A percentile compares a stretch with the other conserved stretches of the same genome.
These are phyloP conservation scores for Lymantria dispar DNA, from an alignment of 2,888 invertebrate species.

Conservation along the genomic window DNA sequence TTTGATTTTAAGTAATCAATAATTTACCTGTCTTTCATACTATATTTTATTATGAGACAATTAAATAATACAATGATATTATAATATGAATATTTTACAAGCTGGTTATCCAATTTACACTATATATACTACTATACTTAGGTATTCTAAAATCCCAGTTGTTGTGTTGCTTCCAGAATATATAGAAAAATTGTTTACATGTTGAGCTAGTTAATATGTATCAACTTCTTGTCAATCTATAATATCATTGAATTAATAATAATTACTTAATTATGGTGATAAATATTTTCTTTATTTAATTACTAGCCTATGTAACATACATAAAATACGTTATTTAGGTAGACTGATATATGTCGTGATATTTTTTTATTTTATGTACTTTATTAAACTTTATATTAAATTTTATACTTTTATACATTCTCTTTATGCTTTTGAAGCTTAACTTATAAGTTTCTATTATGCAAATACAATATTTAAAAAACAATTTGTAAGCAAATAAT, in stretches of 20 bases:
- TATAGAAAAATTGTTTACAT: too few species aligned
- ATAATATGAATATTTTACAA: too few species aligned
- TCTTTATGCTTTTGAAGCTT: slow-evolving; percentile 33
- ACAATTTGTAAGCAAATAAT: slow-evolving; percentile 9
- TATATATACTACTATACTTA: too few species aligned
- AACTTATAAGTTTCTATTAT: slow-evolving; percentile 26
- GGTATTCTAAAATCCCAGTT: too few species aligned
- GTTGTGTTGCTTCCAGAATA: too few species aligned
- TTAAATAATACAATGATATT: too few species aligned
- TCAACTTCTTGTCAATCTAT: too few species aligned
- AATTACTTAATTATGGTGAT: slow-evolving; percentile 29
- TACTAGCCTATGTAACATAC: slow-evolving; percentile 26
- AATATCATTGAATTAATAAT: slow-evolving; percentile 13
- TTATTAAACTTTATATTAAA: slow-evolving; percentile 23
- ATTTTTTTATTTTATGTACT: slow-evolving; percentile 34
- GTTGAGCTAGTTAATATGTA: too few species aligned
- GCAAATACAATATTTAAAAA: slow-evolving; percentile 11
- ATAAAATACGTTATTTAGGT: slow-evolving; percentile 30
- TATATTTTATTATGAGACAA: too few species aligned
- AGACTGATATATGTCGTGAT: slow-evolving; percentile 41
- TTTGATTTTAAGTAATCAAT: slow-evolving; percentile 32
- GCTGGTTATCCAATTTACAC: too few species aligned
- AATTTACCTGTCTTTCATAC: background rate
- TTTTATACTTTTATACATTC: slow-evolving; percentile 19
- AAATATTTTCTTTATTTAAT: slow-evolving; percentile 35